Evolutionary conservation across 2,113 vertebrate genomes (phyloP).

Genomic region (Calyptommatus sinebrachiatus): DNA sequence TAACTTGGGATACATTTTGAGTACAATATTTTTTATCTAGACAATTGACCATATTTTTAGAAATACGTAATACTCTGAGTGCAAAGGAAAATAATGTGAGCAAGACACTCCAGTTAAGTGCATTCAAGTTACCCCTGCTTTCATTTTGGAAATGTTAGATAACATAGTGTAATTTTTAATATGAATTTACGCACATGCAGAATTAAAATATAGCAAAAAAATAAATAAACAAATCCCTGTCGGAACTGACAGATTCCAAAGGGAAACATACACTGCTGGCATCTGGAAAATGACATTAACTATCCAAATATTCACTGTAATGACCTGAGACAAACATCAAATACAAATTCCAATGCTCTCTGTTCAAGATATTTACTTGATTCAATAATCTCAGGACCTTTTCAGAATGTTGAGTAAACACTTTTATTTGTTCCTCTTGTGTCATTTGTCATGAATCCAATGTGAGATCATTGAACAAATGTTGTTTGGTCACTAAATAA

Average conservation of each 20-base stretch:
- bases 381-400: neutral
- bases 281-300: neutral
- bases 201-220: neutral
- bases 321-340: conserved; percentile 4
- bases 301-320: conserved; percentile 4
- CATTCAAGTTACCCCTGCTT: neutral
- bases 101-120: neutral
- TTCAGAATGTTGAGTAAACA: neutral
- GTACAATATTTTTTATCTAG: too few relatives aligned
- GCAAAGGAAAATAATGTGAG: too few relatives aligned
- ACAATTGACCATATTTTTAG: too few relatives aligned
- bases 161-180: neutral
- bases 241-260: neutral
- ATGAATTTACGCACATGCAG: conserved; percentile 21
- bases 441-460: neutral
- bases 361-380: conserved; percentile 6
- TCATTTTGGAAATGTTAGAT: neutral
- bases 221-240: conserved; percentile 20
- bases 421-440: conserved; percentile 10
- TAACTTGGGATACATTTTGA: too few relatives aligned
- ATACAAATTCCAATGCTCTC: neutral
- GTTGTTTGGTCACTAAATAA: neutral
- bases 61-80: too few relatives aligned
- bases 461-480: neutral
- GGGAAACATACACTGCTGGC: conserved; percentile 11